Evolutionary conservation across 2,113 vertebrate genomes (phyloP), one percentile per base, ranked within the genome.

Genomic region (Malurus elegans): DNA sequence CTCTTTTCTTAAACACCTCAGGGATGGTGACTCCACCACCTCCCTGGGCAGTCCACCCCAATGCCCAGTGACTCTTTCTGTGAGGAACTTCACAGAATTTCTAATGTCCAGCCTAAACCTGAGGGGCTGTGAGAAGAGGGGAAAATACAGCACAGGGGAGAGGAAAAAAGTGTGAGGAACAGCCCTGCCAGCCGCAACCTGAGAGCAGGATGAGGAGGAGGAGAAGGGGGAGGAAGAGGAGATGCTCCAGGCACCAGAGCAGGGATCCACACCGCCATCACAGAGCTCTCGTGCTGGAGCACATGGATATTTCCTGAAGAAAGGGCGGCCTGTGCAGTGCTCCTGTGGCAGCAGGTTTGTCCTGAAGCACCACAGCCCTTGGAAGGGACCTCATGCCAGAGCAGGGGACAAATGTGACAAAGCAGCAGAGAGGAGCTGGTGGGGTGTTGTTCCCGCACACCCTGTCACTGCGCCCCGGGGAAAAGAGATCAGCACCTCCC

Each of bases 271-370:
- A 17, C 8, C 5, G 19, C 26, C 19, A 21, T 45, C 40, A 32
- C 32, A 67, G 51, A 80, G 21, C 17, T 57, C 6, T n/a, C 28
- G 14, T 45, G 40, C 62, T 57, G 40, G 32, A 56, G 50, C 62
- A 40, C 29, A 4, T 4, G 54, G 54, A 42, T 16, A 6, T 42
- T 42, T 70, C 31, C 45, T 60, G 54, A 28, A 29, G 65, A 50
- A 28, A 0, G 0, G 24, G 54, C 24, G 36, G 53, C 18, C 28
- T 2, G 0, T 69, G 34, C 44, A 29, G 34, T 28, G 53, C 8
- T 10, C n/a, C 28, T 16, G 42, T 0, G 0, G 18, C 42, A 58
- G 44, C 65, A 81, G 34, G 24, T n/a, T n/a, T 50, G n/a, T 58
- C 12, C 14, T n/a, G 29, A 23, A 42, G 45, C 29, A 60, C 45